Conservation (phyloP, 2,113 vertebrate genomes). For the Steatornis caripensis region DNA sequence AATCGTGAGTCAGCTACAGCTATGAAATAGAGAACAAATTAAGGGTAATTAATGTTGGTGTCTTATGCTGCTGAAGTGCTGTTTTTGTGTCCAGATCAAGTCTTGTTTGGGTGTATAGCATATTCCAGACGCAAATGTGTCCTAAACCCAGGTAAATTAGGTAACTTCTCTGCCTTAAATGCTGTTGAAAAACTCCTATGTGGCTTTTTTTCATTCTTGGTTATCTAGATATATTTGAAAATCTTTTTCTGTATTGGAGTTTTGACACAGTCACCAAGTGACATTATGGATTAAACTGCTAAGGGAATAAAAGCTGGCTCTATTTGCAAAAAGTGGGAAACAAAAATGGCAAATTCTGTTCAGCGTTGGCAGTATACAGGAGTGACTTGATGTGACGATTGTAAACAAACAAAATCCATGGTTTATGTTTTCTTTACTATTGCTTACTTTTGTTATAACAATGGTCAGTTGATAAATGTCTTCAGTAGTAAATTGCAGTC, state of each 20-base stretch:
- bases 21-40: not conserved
- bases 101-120: not conserved
- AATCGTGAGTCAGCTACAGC: not conserved
- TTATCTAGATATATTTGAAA: not conserved
- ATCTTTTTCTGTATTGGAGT: rapidly evolving
- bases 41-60: not conserved
- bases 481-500: not conserved
- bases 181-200: not conserved
- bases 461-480: not conserved
- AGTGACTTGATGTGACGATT: not conserved
- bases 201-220: not conserved
- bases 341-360: not conserved
- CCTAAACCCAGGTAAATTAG: not conserved
- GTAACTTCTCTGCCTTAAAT: not conserved
- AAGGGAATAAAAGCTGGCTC: not conserved
- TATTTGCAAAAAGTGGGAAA: not conserved
- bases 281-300: not conserved
- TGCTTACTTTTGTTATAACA: not conserved
- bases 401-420: not conserved
- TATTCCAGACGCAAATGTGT: not conserved
- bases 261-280: not conserved
- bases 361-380: not conserved
- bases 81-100: not conserved
- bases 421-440: not conserved
- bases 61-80: not conserved